Base-by-base conservation (phyloP, 2,797 vertebrate genomes). In the Molothrus aeneus region DNA sequence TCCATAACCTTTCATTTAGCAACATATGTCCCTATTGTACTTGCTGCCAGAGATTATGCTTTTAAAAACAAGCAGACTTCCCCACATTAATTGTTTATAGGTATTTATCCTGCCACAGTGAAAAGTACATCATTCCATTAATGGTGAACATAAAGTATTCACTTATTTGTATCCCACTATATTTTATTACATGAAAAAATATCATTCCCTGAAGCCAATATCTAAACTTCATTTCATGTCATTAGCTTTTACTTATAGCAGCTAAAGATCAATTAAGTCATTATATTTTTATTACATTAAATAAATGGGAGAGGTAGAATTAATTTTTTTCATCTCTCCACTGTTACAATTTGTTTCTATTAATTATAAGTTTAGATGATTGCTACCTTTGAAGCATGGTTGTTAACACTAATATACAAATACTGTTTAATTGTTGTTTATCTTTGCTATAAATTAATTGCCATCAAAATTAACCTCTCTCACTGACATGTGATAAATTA, bases 271-370 rank as follows among this genome's bases (percentile, higher is more conserved):
- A 97, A 95, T 97, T 97, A 97, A 96, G 86, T 96, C 63, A 96
- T 92, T 97, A 97, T 94, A 88, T 92, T 79, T 97, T 97, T 97
- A 95, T 96, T 88, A 91, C 79, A 95, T 95, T 86, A 96, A 97
- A 96, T 97, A 95, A 95, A 93, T 20, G 45, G 71, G 20, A 95
- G 53, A 31, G 63, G 78, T 96, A 95, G 93, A 97, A 96, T 96
- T 60, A 94, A 71, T 97, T 97, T 97, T 97, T 79, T 96, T 96
- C 91, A 82, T 88, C 82, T 97, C 97, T 93, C 90, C 92, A 96
- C 94, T 94, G 88, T 59, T 95, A 90, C 81, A 95, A 95, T 96
- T 97, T 97, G 63, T 93, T 96, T 93, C 86, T 92, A 94, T 95
- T 97, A 96, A 86, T 91, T 97, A 83, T 93, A 95, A 96, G 80